Percentiles rank a stretch among this genome's conserved stretches.
These are phyloP conservation scores for Gallinago paraguaiae DNA, from an alignment of 2,113 vertebrate genomes.

Conservation along the genomic window DNA sequence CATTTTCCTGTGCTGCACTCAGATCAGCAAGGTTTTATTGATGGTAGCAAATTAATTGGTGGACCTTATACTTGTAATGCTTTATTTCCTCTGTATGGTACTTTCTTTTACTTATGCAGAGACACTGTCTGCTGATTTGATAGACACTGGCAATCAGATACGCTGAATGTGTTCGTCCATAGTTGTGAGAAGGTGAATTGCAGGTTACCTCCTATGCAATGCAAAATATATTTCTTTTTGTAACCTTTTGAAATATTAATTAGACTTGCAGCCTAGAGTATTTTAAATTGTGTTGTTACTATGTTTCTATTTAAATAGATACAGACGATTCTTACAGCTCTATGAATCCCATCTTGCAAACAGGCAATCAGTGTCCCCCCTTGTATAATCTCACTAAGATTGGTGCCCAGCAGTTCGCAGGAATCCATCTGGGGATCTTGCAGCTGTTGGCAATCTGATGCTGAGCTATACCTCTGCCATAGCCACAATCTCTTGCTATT, in stretches of 20 bases:
- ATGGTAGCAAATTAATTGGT: not conserved
- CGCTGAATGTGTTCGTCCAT: not conserved
- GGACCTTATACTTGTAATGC: not conserved
- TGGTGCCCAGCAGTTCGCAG: not conserved
- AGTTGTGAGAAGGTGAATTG: not conserved
- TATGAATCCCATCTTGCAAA: not conserved
- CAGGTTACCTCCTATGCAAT: not conserved
- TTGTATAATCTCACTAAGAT: not conserved
- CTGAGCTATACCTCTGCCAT: not conserved
- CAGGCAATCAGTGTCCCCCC: not conserved
- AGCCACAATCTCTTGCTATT: not conserved
- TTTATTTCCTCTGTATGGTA: not conserved
- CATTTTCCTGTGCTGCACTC: not conserved
- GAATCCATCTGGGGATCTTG: not conserved
- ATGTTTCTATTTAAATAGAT: not conserved
- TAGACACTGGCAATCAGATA: not conserved
- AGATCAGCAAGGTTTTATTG: not conserved
- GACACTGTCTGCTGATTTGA: not conserved
- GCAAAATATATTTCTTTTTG: not conserved
- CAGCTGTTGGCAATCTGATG: not conserved
- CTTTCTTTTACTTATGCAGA: not conserved
- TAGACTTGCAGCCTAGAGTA: not conserved
- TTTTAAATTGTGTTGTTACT: not conserved
- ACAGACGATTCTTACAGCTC: not conserved
- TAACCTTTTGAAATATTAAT: not conserved